Base-by-base conservation (phyloP, 2,888 invertebrate species). In the Drosophila infuscata region DNA sequence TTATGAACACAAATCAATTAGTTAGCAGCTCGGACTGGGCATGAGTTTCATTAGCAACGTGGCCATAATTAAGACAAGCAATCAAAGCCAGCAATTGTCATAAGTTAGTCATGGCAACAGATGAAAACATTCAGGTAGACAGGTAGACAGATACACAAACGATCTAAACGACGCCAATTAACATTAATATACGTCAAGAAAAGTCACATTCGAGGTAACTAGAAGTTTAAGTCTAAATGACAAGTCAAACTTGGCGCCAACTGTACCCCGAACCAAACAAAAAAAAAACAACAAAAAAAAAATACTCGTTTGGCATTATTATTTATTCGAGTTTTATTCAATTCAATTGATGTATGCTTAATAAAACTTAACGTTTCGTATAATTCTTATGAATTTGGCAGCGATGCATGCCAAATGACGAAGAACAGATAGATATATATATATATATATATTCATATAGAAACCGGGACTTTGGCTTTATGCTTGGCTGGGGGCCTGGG, bases 291-390 rank as follows among this genome's bases (percentile, higher is more conserved):
- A n/a, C n/a, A n/a, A n/a, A n/a, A 20, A 52, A 25, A 4, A 53
- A 35, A 29, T n/a, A 33, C 46, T 66, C 69, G 32, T 75, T 83
- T 74, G 69, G 30, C 54, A 70, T 67, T 62, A 52, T 84, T 79
- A 84, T 88, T 89, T 82, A 89, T 86, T 64, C 46, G 75, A 64
- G 61, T 83, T 90, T 82, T 80, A 78, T 83, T 76, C 65, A 73
- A 73, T 80, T 74, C 83, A 86, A 88, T 89, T 87, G 88, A 82
- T 85, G 88, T 88, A 81, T 82, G 91, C 87, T 90, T 90, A 90
- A 91, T 91, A 90, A 91, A 91, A 91, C 73, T 89, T 81, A 91
- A 91, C 84, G 91, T 90, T 77, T 91, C 91, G 87, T 86, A 91
- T 85, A 91, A 91, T 91, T 91, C 80, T 84, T 63, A 73, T 70